Evolutionary conservation across 2,888 invertebrate genomes (phyloP).

Genomic region (Drosophila histrio): DNA sequence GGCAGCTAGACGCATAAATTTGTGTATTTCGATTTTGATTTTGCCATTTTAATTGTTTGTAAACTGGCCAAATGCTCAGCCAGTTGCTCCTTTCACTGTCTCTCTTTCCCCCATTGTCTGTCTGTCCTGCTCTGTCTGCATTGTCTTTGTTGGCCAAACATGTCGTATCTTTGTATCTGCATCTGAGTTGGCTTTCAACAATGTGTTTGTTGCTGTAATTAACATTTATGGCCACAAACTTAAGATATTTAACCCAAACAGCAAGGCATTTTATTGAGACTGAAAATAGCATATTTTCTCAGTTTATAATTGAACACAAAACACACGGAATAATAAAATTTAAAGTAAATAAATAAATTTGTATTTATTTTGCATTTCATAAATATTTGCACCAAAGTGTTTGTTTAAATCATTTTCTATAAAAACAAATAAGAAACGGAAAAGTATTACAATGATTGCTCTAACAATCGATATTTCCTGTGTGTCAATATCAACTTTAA

Average conservation of each 20-base stretch:
- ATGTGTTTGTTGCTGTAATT: conserved; percentile 45
- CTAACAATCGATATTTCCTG: not conserved
- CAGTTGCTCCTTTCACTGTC: conserved; percentile 47
- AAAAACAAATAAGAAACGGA: not conserved
- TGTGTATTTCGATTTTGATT: conserved; percentile 77
- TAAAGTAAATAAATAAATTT: not conserved
- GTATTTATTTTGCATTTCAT: not conserved
- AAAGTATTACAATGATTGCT: not conserved
- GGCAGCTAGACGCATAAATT: conserved; percentile 78
- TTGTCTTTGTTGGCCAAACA: conserved; percentile 65
- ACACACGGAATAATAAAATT: not conserved
- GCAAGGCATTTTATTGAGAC: not conserved
- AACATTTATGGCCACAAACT: conserved; percentile 68
- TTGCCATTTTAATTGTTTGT: conserved; percentile 77
- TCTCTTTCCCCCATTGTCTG: conserved; percentile 1
- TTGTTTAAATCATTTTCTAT: not conserved
- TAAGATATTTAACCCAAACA: conserved; percentile 24
- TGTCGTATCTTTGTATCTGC: conserved; percentile 70
- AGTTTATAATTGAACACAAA: not conserved
- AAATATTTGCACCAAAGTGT: not conserved
- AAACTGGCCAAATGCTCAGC: conserved; percentile 53
- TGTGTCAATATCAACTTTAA: not conserved
- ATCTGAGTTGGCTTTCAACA: conserved; percentile 54
- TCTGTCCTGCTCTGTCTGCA: conserved; percentile 24
- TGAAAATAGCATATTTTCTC: not conserved